These are phyloP conservation scores for Pseudolaguvia tuberculata DNA, from an alignment of 2,113 vertebrate genomes.

Conservation along the genomic window DNA sequence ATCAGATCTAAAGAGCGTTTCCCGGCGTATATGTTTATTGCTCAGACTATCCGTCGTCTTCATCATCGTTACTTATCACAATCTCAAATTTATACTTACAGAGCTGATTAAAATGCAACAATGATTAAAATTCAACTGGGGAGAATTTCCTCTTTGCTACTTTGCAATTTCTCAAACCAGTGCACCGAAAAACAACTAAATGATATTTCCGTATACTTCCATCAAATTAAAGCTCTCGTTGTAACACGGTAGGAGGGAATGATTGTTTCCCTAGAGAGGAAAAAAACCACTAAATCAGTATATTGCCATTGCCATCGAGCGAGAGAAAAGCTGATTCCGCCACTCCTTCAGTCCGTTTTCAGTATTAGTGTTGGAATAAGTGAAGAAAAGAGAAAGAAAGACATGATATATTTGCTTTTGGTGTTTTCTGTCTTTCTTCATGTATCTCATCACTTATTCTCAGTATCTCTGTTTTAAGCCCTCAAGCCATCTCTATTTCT, in stretches of 20 bases:
- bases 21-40: neutral
- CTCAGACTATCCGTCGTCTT: neutral
- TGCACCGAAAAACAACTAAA: constrained; percentile 50
- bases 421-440: neutral
- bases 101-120: constrained; percentile 38
- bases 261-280: constrained; percentile 36
- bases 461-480: neutral
- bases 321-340: constrained; percentile 16
- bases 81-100: constrained; percentile 33
- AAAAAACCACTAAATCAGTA: constrained; percentile 19
- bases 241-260: constrained; percentile 41
- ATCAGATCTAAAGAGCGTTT: neutral
- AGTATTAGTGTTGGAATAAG: neutral
- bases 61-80: constrained; percentile 28
- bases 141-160: constrained; percentile 12
- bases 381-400: neutral
- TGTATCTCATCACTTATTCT: neutral
- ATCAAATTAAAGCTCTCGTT: constrained; percentile 43
- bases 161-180: constrained; percentile 49
- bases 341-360: neutral
- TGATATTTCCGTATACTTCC: constrained; percentile 35
- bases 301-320: constrained; percentile 26
- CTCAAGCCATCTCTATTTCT: neutral
- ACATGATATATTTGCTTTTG: neutral
- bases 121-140: constrained; percentile 47